These are phyloP conservation scores for Canis aureus DNA, from an alignment of 2,113 vertebrate species.

Conservation along the genomic window DNA sequence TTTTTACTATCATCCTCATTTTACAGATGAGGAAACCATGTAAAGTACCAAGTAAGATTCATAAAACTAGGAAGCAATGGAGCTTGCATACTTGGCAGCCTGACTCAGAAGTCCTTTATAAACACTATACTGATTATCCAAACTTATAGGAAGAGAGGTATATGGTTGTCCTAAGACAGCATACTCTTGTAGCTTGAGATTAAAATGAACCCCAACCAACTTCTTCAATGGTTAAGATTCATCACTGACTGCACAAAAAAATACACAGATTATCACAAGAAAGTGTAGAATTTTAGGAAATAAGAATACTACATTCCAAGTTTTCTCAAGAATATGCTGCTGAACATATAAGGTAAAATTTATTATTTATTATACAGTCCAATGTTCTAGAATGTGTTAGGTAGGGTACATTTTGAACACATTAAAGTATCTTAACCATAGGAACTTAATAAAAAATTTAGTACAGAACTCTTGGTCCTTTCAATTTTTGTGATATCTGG, in stretches of 20 bases:
- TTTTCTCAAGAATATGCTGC: neutral
- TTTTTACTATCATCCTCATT: neutral
- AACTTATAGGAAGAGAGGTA: neutral
- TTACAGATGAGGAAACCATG: neutral
- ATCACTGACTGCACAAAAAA: constrained; percentile 9
- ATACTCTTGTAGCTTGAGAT: neutral
- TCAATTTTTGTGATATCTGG: neutral
- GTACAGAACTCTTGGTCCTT: neutral
- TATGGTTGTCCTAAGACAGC: neutral
- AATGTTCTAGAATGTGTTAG: neutral
- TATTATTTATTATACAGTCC: neutral
- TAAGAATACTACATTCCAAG: neutral
- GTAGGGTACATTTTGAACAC: neutral
- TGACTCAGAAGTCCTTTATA: neutral
- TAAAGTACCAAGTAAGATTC: neutral
- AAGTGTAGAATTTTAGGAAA: constrained; percentile 34
- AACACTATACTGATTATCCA: neutral
- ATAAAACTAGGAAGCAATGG: neutral
- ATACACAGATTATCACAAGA: neutral
- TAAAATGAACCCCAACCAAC: neutral
- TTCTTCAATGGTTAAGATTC: constrained; percentile 26
- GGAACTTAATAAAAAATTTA: constrained; percentile 32
- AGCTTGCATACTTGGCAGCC: neutral
- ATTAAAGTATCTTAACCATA: neutral
- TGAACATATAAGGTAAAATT: constrained; percentile 45